A percentile compares a stretch with the other conserved stretches of the same genome.
Evolutionary conservation across 2,797 vertebrate species (phyloP).

Genomic region (Microchirus variegatus): DNA sequence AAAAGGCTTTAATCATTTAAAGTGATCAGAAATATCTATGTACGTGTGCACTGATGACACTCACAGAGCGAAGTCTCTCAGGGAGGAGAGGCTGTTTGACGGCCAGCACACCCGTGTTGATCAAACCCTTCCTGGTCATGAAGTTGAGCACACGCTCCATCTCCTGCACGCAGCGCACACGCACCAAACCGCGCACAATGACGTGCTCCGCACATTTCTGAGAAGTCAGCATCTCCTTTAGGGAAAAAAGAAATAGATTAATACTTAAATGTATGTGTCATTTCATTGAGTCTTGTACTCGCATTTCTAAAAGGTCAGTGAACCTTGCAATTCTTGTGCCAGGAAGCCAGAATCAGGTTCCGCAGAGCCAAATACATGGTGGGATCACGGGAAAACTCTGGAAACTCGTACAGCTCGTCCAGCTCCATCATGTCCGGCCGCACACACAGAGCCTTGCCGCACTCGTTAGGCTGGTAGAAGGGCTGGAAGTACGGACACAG

Average conservation of each 20-base stretch:
- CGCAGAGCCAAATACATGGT: slow-evolving; percentile 97
- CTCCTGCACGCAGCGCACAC: slow-evolving; percentile 91
- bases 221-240: slow-evolving; percentile 90
- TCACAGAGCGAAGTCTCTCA: slow-evolving; percentile 86
- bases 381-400: slow-evolving; percentile 96
- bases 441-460: slow-evolving; percentile 97
- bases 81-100: slow-evolving; percentile 89
- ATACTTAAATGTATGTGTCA: neutral
- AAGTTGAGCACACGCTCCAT: slow-evolving; percentile 93
- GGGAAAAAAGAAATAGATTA: slow-evolving; percentile 4
- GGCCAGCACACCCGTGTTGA: slow-evolving; percentile 93
- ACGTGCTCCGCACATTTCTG: slow-evolving; percentile 90
- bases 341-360: slow-evolving; percentile 93
- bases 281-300: neutral
- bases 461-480: slow-evolving; percentile 98
- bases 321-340: slow-evolving; percentile 95
- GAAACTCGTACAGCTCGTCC: slow-evolving; percentile 98
- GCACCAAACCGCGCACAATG: slow-evolving; percentile 90
- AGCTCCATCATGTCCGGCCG: slow-evolving; percentile 98
- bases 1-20: neutral
- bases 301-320: neutral
- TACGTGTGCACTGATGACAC: slow-evolving; percentile 34
- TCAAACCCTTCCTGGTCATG: slow-evolving; percentile 95
- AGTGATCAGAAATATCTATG: neutral
- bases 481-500: slow-evolving; percentile 96